Conservation (phyloP, 2,888 invertebrate genomes). For the Eupeodes luniger region DNA sequence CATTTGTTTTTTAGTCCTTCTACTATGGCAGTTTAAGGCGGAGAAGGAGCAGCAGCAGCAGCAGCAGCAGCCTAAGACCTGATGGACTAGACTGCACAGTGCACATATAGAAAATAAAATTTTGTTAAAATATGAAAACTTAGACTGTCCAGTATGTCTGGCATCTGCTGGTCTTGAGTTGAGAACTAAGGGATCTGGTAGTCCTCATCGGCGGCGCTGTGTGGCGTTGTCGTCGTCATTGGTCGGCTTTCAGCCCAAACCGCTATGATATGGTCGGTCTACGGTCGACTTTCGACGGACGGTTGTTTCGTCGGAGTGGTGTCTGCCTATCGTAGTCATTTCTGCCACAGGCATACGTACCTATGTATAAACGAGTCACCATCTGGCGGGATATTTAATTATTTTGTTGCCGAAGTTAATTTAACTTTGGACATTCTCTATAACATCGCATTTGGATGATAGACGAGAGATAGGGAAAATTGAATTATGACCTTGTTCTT, state of each 20-base stretch:
- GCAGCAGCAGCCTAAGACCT: not conserved
- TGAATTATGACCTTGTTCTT: constrained; percentile 74
- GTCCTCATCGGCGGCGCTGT: too few species aligned
- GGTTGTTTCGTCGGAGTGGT: not conserved
- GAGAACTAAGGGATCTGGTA: constrained; percentile 20
- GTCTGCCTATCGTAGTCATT: constrained; percentile 17
- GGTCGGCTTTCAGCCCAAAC: constrained; percentile 20
- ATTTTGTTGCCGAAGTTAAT: constrained; percentile 76
- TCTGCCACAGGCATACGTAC: constrained; percentile 58
- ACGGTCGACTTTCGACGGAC: not conserved
- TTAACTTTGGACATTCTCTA: constrained; percentile 74
- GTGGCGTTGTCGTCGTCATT: not conserved
- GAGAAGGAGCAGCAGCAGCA: not conserved
- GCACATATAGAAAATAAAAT: constrained; percentile 46
- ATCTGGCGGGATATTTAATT: constrained; percentile 76
- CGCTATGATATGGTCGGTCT: constrained; percentile 34
- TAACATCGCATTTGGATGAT: constrained; percentile 66
- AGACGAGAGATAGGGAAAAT: constrained; percentile 72
- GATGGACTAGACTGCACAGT: not conserved
- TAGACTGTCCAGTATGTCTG: constrained; percentile 52
- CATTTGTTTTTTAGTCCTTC: constrained; percentile 22
- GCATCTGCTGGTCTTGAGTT: constrained; percentile 21
- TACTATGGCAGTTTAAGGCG: too few species aligned
- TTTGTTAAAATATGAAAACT: constrained; percentile 72
- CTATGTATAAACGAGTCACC: constrained; percentile 66